Base-by-base conservation (phyloP, 1,140 invertebrate species). In the Penaeus indicus region DNA sequence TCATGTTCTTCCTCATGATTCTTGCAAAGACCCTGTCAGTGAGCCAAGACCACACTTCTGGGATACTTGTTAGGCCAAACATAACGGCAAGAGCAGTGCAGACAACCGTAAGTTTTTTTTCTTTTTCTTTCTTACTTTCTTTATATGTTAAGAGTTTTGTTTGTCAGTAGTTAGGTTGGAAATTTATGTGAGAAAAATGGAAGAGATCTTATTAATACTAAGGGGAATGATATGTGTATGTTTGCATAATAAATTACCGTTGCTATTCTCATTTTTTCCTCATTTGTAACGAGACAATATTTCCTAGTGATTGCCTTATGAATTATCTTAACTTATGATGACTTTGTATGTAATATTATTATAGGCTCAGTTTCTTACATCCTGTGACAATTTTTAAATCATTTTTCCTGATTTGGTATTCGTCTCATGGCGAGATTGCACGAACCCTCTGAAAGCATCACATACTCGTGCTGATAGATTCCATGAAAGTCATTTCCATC, bases 401-500 rank as follows among this genome's bases (percentile, higher is more conserved):
- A 90, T 90, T 81, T 92, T 69, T n/a, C n/a, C 92, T 95, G 94
- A 90, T 96, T 94, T 90, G 92, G 88, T 25, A 80, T 25, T 22
- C 62, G n/a, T 96, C 19, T 92, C 92, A 27, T 92, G 92, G 54
- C 96, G 95, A 92, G 94, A 93, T 11, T 96, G 96, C 91, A 96
- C 95, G 0, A 95, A 94, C 91, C 93, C 92, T 22, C 61, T 80
- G n/a, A 91, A 93, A 38, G 92, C 93, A 89, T 94, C 94, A 21
- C 91, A 92, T n/a, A 94, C 94, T 91, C 93, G 94, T 69, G n/a
- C 92, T 96, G 83, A 93, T 93, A 47, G 96, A 96, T 92, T 94
- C 95, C 25, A 95, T 94, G 89, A 95, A n/a, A 95, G 91, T 96
- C 96, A 64, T 97, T 97, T 92, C 96, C 96, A 1, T 96, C 96